Conservation (phyloP, 2,113 vertebrate genomes). For the Prinia subflava region DNA sequence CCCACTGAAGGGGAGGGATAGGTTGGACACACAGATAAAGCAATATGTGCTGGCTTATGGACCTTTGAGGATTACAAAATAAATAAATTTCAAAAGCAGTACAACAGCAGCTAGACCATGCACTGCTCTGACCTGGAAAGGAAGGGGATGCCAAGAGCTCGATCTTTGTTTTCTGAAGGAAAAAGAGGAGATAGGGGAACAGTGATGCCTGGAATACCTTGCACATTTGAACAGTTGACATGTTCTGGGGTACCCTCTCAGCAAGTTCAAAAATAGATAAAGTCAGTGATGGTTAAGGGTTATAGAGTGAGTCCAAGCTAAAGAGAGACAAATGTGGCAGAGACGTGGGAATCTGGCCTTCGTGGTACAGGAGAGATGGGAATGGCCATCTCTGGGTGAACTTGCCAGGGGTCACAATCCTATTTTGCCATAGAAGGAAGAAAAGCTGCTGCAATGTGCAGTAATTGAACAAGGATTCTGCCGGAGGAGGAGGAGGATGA, state of each 20-base stretch:
- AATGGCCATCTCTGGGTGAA: background rate
- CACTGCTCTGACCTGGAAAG: background rate
- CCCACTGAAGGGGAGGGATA: background rate
- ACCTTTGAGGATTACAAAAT: background rate
- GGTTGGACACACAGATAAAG: background rate
- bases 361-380: too few relatives aligned
- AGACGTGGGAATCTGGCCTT: accelerated
- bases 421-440: background rate
- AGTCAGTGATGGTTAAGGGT: background rate
- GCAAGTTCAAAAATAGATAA: background rate
- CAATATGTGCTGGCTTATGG: background rate
- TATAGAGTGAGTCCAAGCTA: background rate
- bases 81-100: background rate
- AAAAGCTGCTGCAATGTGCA: background rate
- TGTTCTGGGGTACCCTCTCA: background rate
- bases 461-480: background rate
- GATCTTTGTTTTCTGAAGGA: background rate
- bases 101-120: accelerated
- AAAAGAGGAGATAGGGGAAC: background rate
- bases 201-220: background rate
- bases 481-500: background rate
- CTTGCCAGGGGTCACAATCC: background rate
- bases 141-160: background rate
- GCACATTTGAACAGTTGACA: background rate
- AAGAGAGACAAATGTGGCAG: background rate